Evolutionary conservation across 2,888 invertebrate genomes (phyloP), one percentile per base, ranked within the genome.

Genomic region (Diabrotica balteata): DNA sequence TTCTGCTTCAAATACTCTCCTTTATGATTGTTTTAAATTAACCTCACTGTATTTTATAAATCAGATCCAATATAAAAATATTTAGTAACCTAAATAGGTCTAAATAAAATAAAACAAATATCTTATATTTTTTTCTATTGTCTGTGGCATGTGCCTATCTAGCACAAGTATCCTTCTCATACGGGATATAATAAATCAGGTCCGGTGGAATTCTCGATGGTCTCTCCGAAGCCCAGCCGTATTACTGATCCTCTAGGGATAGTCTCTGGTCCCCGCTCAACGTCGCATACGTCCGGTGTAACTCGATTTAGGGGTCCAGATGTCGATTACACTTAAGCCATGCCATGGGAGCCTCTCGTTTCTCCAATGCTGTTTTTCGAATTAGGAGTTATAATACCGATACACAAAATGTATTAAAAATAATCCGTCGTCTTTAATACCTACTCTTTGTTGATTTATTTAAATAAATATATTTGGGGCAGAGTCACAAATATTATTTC

Each of bases 291-390:
- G 58, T 64, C 64, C 64, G 52, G 47, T 42, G 32, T 57, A 70
- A 67, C 65, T 65, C 67, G 67, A 69, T 67, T 64, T 67, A 63
- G 63, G 57, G 51, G 45, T 66, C 63, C 69, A 69, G 62, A 69
- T 67, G 63, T 69, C 63, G 69, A 68, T 70, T 70, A 67, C 59
- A 64, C 52, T 52, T 52, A 64, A 59, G 64, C 58, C 58, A 45
- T 46, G 22, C 52, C 58, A 43, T 59, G 64, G 58, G 64, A 64
- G 46, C 44, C 44, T 58, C 43, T 43, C 43, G 54, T 32, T 53
- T 52, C 17, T 60, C 7, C 11, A 17, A 43, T 10, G 32, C 42
- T 8, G 43, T 57, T 57, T 45, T 11, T 54, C 10, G 43, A 9
- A n/a, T 44, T 45, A 55, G 44, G 7, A 17, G n/a, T n/a, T 53